phyloP scores from a whole-genome alignment of 2,888 invertebrate species.

The Archips xylosteana region DNA sequence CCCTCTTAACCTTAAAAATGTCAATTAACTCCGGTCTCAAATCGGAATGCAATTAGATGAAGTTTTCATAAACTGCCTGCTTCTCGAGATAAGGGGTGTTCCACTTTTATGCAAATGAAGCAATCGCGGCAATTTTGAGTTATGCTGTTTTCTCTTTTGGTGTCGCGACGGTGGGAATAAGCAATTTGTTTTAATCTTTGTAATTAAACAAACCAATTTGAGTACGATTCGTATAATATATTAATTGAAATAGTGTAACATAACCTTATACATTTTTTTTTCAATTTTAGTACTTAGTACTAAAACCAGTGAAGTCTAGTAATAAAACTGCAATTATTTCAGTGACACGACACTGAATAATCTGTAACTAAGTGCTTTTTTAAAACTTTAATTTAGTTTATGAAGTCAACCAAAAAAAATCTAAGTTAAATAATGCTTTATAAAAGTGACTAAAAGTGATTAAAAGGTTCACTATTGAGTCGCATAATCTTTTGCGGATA shows the following conservation, averaged over 20 bases:
- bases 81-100: constrained; percentile 75
- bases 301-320: too few relatives aligned
- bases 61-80: constrained; percentile 81
- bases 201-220: neutral
- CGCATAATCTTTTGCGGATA: too few relatives aligned
- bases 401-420: too few relatives aligned
- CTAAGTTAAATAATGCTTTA: too few relatives aligned
- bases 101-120: constrained; percentile 78
- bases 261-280: too few relatives aligned
- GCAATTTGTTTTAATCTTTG: neutral
- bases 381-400: too few relatives aligned
- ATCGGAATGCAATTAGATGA: constrained; percentile 79
- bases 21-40: constrained; percentile 64
- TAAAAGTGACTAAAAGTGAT: too few relatives aligned
- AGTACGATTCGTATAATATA: neutral
- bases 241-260: neutral
- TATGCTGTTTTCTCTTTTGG: constrained; percentile 50
- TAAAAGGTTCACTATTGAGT: too few relatives aligned
- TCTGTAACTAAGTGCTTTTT: too few relatives aligned
- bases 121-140: constrained; percentile 62
- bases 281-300: too few relatives aligned
- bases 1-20: constrained; percentile 63
- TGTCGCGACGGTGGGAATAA: constrained; percentile 3
- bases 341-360: too few relatives aligned
- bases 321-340: too few relatives aligned